phyloP scores from a whole-genome alignment of 1,140 invertebrate genomes.

The Portunus trituberculatus region DNA sequence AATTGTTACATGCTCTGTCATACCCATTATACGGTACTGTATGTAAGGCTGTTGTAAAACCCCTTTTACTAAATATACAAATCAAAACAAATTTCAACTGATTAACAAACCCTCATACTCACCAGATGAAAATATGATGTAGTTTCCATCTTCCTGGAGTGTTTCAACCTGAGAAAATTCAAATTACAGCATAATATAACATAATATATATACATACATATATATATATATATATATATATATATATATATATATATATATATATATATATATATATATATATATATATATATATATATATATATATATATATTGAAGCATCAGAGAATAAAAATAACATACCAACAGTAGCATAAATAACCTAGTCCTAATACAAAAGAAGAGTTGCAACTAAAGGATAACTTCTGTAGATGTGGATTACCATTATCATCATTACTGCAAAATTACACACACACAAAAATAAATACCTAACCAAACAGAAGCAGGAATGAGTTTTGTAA shows the following conservation, averaged over 20 bases:
- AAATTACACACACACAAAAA: neutral
- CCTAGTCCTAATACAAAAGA: too few relatives aligned
- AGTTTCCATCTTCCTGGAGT: slow-evolving; percentile 80
- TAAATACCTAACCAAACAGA: neutral
- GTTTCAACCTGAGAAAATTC: slow-evolving; percentile 80
- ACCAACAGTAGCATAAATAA: too few relatives aligned
- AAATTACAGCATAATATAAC: neutral
- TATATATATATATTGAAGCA: too few relatives aligned
- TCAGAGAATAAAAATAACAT: too few relatives aligned
- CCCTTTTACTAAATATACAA: too few relatives aligned
- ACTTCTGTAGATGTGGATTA: too few relatives aligned
- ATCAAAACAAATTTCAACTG: too few relatives aligned
- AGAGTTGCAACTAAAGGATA: too few relatives aligned
- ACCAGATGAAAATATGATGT: slow-evolving; percentile 78
- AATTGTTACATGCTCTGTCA: too few relatives aligned
- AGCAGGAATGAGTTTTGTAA: neutral
- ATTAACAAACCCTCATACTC: slow-evolving; percentile 38
- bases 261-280: slow-evolving; percentile 62
- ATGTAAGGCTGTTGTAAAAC: too few relatives aligned
- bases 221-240: slow-evolving; percentile 56
- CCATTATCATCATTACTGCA: too few relatives aligned
- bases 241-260: slow-evolving; percentile 56
- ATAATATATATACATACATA: slow-evolving; percentile 43
- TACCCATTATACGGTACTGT: too few relatives aligned
- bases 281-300: slow-evolving; percentile 50